Evolutionary conservation across 1,140 invertebrate genomes (phyloP).

Genomic region (Grapholita molesta): DNA sequence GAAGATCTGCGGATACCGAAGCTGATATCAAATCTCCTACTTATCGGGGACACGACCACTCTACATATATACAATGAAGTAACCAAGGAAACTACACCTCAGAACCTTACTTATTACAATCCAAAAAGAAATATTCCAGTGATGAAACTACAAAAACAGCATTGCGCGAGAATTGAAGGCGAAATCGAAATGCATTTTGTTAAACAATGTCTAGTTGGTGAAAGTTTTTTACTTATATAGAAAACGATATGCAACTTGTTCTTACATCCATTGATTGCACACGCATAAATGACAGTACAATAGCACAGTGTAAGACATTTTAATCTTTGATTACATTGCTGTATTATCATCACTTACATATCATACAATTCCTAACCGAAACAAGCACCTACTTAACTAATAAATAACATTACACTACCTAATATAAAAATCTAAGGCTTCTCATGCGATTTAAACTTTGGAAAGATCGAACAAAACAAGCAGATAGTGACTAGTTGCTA

Average conservation of each 20-base stretch:
- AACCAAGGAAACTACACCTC: constrained; percentile 53
- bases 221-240: constrained; percentile 26
- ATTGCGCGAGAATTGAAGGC: constrained; percentile 23
- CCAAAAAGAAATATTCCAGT: constrained; percentile 26
- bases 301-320: constrained; percentile 36
- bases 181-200: constrained; percentile 29
- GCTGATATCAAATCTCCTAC: constrained; percentile 65
- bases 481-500: constrained; percentile 11
- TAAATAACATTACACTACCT: constrained; percentile 14
- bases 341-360: constrained; percentile 7
- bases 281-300: constrained; percentile 31
- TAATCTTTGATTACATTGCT: constrained; percentile 20
- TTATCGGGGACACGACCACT: constrained; percentile 61
- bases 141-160: constrained; percentile 21
- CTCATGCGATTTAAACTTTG: constrained; percentile 14
- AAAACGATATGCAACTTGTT: constrained; percentile 4
- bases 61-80: constrained; percentile 71
- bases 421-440: constrained; percentile 15
- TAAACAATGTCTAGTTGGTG: constrained; percentile 65
- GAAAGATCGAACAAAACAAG: constrained; percentile 15
- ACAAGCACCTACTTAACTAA: constrained; percentile 21
- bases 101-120: constrained; percentile 38
- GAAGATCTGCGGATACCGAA: constrained; percentile 57
- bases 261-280: constrained; percentile 5
- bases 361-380: constrained; percentile 1